Evolutionary conservation across 2,888 invertebrate genomes (phyloP).

Genomic region (Nephrotoma appendiculata): DNA sequence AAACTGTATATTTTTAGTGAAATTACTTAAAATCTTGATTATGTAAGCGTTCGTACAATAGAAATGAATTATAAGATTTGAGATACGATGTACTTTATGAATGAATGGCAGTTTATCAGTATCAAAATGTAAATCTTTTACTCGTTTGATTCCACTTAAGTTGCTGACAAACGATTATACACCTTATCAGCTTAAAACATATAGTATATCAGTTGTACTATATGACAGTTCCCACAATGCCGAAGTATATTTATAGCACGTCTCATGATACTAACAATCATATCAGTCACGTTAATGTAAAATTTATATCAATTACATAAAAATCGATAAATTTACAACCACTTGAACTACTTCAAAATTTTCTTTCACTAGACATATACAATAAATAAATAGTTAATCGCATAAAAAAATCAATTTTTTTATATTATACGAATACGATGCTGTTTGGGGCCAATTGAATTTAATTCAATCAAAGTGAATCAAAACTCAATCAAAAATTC

Average conservation of each 20-base stretch:
- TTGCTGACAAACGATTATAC: background rate
- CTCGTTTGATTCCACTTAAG: background rate
- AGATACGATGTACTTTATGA: background rate
- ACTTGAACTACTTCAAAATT: background rate
- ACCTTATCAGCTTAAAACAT: background rate
- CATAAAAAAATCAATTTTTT: background rate
- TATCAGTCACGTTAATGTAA: background rate
- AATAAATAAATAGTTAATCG: background rate
- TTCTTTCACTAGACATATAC: background rate
- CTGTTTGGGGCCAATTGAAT: background rate
- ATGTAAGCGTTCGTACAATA: too few species aligned
- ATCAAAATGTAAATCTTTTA: background rate
- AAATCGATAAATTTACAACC: background rate
- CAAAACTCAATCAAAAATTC: background rate
- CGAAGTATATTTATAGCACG: background rate
- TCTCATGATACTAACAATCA: background rate
- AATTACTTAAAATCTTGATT: background rate
- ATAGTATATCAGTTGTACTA: background rate
- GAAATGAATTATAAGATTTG: background rate
- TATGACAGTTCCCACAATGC: background rate
- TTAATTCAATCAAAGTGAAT: background rate
- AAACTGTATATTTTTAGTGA: too few species aligned
- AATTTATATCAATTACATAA: background rate
- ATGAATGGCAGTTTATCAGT: background rate
- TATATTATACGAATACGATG: background rate